Evolutionary conservation across 2,888 invertebrate genomes (phyloP), one percentile per base, ranked within the genome.

Genomic region (Trichogramma dendrolimi): DNA sequence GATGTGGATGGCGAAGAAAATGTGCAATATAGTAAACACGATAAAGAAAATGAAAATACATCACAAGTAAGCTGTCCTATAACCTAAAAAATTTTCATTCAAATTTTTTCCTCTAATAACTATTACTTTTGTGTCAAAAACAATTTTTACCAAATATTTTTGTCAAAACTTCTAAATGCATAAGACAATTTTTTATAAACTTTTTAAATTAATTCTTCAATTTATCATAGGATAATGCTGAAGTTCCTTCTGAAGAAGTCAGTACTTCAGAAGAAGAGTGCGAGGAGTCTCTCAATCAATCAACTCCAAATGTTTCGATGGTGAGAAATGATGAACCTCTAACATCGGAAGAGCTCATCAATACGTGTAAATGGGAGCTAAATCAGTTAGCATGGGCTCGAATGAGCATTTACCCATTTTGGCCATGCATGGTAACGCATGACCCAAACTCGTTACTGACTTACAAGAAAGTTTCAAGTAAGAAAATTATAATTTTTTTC

Each of bases 361-460:
- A 55, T 27, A 60, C 57, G 39, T 59, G 64, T 53, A 7, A 55
- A 27, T 67, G 67, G 67, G n/a, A 64, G 54, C 27, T 63, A 41
- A 51, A 54, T 1, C 57, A 66, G 55, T 55, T 67, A 50, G 66
- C 65, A n/a, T 67, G 67, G 67, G 67, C 67, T 49, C 60, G 67
- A 39, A 65, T 65, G 62, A 67, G 67, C 60, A 66, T 60, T 63
- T 67, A 66, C 57, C 67, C 67, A 46, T 67, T 66, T 43, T 67
- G 67, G 67, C 67, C 67, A 4, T 67, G 67, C 43, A 59, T 64
- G 54, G 60, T 66, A 3, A 66, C 67, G 2, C 27, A 60, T 41
- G 67, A 67, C 61, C 67, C 67, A n/a, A 62, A 49, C 48, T 55
- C 62, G 11, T 14, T 63, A 4, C 62, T 62, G 49, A 53, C 52